Percentiles rank a stretch among this genome's conserved stretches.
These are phyloP conservation scores for Nymphalis urticae DNA, from an alignment of 2,888 invertebrate genomes.

Conservation along the genomic window DNA sequence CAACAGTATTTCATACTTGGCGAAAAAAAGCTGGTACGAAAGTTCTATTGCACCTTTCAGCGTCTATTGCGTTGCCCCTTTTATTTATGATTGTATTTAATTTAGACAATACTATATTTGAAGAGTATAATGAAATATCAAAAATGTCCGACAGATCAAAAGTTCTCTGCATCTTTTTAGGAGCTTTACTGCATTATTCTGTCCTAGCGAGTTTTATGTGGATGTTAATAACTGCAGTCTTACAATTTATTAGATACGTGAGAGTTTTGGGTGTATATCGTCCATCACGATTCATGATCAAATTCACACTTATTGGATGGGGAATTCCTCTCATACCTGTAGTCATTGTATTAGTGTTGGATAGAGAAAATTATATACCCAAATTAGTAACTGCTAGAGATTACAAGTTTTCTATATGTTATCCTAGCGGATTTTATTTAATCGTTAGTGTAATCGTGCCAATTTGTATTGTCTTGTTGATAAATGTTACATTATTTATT, in stretches of 20 bases:
- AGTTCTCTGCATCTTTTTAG: slow-evolving; percentile 80
- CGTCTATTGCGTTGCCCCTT: slow-evolving; percentile 83
- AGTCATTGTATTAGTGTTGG: slow-evolving; percentile 64
- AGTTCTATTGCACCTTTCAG: slow-evolving; percentile 83
- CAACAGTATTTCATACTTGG: slow-evolving; percentile 81
- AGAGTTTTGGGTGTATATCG: slow-evolving; percentile 82
- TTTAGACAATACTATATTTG: slow-evolving; percentile 58
- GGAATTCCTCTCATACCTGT: slow-evolving; percentile 82
- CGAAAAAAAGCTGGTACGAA: slow-evolving; percentile 84
- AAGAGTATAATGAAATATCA: slow-evolving; percentile 47
- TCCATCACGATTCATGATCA: slow-evolving; percentile 83
- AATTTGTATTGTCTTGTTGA: slow-evolving; percentile 72
- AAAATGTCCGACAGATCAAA: slow-evolving; percentile 50
- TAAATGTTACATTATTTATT: slow-evolving; percentile 79
- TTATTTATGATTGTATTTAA: slow-evolving; percentile 68
- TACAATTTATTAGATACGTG: slow-evolving; percentile 86
- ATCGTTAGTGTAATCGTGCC: slow-evolving; percentile 79
- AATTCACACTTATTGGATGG: slow-evolving; percentile 84
- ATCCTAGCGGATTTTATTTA: slow-evolving; percentile 76
- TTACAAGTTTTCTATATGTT: slow-evolving; percentile 68
- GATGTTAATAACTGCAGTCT: slow-evolving; percentile 86
- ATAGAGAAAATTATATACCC: slow-evolving; percentile 74
- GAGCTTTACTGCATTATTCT: slow-evolving; percentile 84
- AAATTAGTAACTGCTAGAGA: slow-evolving; percentile 42
- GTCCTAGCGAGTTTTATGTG: slow-evolving; percentile 85